Conservation (phyloP, 2,797 vertebrate genomes). For the Fratercula arctica region DNA sequence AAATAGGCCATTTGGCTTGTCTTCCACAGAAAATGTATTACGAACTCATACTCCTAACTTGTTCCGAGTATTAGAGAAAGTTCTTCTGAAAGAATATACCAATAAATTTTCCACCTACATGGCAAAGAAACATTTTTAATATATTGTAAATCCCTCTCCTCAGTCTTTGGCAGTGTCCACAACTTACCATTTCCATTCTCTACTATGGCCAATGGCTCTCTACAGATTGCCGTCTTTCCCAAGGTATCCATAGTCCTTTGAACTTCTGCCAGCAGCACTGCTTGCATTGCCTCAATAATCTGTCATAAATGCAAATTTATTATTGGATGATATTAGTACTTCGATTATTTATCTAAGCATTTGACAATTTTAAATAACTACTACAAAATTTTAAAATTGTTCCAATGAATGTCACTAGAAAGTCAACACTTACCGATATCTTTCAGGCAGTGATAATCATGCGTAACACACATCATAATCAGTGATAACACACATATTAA, state of each 20-base stretch:
- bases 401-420: neutral
- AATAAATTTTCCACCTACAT: slow-evolving; percentile 42
- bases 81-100: neutral
- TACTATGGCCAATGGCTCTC: neutral
- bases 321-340: neutral
- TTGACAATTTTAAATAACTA: neutral
- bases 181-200: slow-evolving; percentile 43
- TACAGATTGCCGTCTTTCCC: neutral
- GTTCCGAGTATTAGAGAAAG: neutral
- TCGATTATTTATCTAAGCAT: neutral
- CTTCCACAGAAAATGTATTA: neutral
- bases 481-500: neutral
- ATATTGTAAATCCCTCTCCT: neutral
- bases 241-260: slow-evolving; percentile 58
- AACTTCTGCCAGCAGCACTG: slow-evolving; percentile 79
- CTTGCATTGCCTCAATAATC: slow-evolving; percentile 79
- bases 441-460: neutral
- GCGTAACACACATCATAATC: neutral
- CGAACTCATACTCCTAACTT: neutral
- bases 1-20: neutral
- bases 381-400: neutral
- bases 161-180: neutral
- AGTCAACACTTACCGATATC: neutral
- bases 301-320: slow-evolving; percentile 48
- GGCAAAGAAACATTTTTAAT: neutral